phyloP scores from a whole-genome alignment of 1,140 invertebrate species.

The Dryas iulia region DNA sequence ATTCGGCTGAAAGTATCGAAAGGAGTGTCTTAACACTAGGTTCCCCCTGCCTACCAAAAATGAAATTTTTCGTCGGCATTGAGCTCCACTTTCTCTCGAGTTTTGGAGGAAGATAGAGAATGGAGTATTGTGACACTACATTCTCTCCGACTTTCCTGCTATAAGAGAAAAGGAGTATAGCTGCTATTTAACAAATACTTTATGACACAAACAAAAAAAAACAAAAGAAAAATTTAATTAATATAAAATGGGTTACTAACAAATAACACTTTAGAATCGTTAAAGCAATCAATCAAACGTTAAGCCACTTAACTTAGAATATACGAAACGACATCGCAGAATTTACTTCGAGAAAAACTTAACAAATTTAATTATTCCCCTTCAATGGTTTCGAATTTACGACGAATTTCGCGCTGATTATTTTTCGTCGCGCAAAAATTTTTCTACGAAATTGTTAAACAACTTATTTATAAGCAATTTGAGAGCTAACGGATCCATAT shows the following conservation, averaged over 20 bases:
- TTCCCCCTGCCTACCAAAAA: too few species aligned
- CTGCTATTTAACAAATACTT: too few species aligned
- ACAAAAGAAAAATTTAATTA: background rate
- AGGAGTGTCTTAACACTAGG: too few species aligned
- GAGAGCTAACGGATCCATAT: conserved; percentile 2
- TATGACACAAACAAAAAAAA: background rate
- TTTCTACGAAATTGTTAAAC: conserved; percentile 19
- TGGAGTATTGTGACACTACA: too few species aligned
- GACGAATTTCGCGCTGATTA: conserved; percentile 26
- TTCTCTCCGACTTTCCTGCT: too few species aligned
- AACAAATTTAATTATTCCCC: conserved; percentile 40
- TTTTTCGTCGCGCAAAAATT: conserved; percentile 28
- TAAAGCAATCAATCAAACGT: background rate
- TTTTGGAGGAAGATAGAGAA: too few species aligned
- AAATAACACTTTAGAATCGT: background rate
- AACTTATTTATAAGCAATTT: conserved; percentile 25
- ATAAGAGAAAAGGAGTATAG: too few species aligned
- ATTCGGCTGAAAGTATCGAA: too few species aligned
- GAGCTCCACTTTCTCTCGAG: too few species aligned
- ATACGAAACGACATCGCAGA: conserved; percentile 9
- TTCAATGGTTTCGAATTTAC: conserved; percentile 33
- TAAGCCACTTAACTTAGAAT: background rate
- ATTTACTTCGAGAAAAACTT: conserved; percentile 38
- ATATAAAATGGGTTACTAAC: background rate
- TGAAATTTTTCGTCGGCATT: too few species aligned